Percentiles rank a stretch among this genome's conserved stretches.
Conservation (phyloP, 92 coral and sea anemone genomes). For the Heteractis magnifica region DNA sequence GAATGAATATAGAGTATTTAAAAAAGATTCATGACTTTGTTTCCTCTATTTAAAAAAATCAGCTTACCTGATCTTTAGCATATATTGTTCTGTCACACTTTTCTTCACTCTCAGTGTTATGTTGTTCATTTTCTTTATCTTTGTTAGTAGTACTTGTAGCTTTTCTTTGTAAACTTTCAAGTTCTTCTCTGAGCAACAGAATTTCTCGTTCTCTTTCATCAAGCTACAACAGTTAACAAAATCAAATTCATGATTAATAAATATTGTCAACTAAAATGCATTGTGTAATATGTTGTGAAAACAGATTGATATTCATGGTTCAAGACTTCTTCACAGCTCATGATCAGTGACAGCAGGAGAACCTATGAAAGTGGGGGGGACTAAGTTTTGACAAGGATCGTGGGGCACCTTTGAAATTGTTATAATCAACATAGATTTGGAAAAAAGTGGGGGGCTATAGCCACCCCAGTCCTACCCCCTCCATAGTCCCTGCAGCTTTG, state of each 20-base stretch:
- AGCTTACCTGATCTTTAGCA: conserved; percentile 45
- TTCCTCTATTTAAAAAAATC: not conserved
- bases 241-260: not conserved
- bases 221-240: conserved; percentile 24
- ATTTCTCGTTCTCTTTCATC: conserved; percentile 61
- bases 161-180: conserved; percentile 34
- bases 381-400: too few relatives aligned
- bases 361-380: too few relatives aligned
- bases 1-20: not conserved
- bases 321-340: too few relatives aligned
- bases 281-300: too few relatives aligned
- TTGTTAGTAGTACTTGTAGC: conserved; percentile 10
- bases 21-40: not conserved
- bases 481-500: too few relatives aligned
- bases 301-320: too few relatives aligned
- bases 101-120: conserved; percentile 15
- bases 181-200: conserved; percentile 42
- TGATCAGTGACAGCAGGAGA: too few relatives aligned
- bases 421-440: too few relatives aligned
- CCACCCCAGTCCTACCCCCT: too few relatives aligned
- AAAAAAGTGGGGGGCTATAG: too few relatives aligned
- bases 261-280: not conserved
- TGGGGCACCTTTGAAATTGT: too few relatives aligned
- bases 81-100: conserved; percentile 39
- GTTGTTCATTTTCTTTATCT: not conserved